Base-by-base conservation (phyloP, 1,140 invertebrate species). In the Heliconius eleuchia region DNA sequence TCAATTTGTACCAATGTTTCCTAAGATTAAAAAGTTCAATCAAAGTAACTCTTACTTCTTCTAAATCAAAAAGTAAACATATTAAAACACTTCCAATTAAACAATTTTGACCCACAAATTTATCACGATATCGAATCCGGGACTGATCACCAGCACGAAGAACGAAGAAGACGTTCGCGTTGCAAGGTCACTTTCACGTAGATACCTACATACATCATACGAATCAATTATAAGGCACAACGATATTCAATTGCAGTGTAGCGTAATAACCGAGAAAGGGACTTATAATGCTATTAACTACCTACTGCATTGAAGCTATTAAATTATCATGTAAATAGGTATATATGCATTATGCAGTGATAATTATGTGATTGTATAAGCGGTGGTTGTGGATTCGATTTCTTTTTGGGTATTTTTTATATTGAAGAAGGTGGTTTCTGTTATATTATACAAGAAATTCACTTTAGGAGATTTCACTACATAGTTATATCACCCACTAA, bases 131-230 rank as follows among this genome's bases (percentile, higher is more conserved):
- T 23, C n/a, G 19, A 57, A 57, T n/a, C 55, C 2, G n/a, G 55
- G n/a, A 57, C 19, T 3, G 23, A 57, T 57, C 19, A n/a, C 13
- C 3, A 55, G 55, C 11, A 57, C n/a, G 42, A 16, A 30, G 30
- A 16, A 46, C 42, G 42, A 46, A 42, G 18, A 57, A 23, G 55
- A 57, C 55, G 7, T 57, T 57, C 55, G 19, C n/a, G 8, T 8
- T 23, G 27, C 60, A 66, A 66, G 60, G 60, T 66, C 60, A 66
- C 23, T 66, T 66, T 66, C 23, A 66, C 60, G 23, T 66, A 27
- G 18, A 11, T 66, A 30, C 27, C 23, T 11, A 2, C 50, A 8
- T 52, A 52, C 27, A 23, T 66, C 23, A 66, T 16, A 18, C 9
- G 23, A 30, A 16, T 66, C 60, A 66, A 66, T 66, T 66, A 66